phyloP scores from a whole-genome alignment of 2,888 invertebrate genomes.

The Andrena fulva region DNA sequence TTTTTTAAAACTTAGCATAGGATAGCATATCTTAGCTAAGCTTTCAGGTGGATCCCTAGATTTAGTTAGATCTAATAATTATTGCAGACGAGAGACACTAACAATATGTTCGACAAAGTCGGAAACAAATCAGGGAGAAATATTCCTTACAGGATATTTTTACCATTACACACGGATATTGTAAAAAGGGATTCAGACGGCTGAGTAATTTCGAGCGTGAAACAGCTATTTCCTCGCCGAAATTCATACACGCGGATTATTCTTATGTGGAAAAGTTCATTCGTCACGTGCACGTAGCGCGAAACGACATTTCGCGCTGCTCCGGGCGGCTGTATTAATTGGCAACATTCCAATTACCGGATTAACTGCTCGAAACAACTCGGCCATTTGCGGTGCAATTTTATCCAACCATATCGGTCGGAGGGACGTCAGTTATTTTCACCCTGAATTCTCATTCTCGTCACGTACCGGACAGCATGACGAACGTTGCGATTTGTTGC shows the following conservation, averaged over 20 bases:
- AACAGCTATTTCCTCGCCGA: not conserved
- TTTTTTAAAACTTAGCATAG: no score
- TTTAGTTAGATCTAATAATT: no score
- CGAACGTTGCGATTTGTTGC: conserved; percentile 56
- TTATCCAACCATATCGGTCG: conserved; percentile 52
- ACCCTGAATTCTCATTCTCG: conserved; percentile 56
- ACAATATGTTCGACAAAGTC: no score
- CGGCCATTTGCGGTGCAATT: conserved; percentile 53
- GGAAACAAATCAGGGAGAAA: no score
- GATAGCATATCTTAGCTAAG: no score
- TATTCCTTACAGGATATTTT: no score
- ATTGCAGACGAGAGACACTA: no score
- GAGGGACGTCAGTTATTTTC: conserved; percentile 52
- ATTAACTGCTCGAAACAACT: conserved; percentile 57
- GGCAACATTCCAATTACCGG: conserved; percentile 58
- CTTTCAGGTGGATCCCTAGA: no score
- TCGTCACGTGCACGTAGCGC: conserved; percentile 13
- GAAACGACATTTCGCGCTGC: conserved; percentile 16
- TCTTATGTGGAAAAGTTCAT: conserved; percentile 38
- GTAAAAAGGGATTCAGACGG: not conserved
- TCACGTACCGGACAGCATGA: conserved; percentile 59
- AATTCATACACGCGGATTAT: conserved; percentile 7
- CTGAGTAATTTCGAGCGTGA: not conserved
- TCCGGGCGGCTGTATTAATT: conserved; percentile 50
- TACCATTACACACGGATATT: not conserved